Evolutionary conservation across 2,113 vertebrate species (phyloP).

Genomic region (Bambusicola thoracicus): DNA sequence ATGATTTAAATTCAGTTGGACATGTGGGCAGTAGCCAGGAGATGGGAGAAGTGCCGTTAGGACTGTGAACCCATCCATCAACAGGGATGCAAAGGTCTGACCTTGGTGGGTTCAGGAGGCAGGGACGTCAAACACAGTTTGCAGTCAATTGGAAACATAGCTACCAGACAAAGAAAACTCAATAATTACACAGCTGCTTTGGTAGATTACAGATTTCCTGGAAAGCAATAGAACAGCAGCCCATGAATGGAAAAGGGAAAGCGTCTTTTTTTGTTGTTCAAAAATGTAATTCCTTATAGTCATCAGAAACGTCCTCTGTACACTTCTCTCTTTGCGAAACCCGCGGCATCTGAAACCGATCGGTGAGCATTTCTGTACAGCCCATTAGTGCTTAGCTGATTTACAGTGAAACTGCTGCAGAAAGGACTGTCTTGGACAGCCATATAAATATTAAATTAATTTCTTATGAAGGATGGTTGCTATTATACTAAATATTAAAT

Average conservation of each 20-base stretch:
- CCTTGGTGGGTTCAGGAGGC: conserved; percentile 19
- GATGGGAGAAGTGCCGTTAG: neutral
- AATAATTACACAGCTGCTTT: conserved; percentile 2
- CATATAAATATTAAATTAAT: conserved; percentile 45
- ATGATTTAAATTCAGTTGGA: conserved; percentile 16
- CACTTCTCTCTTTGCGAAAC: neutral
- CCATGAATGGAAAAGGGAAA: neutral
- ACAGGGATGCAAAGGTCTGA: conserved; percentile 2
- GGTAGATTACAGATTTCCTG: neutral
- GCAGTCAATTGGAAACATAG: neutral
- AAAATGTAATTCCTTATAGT: conserved; percentile 2
- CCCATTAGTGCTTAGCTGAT: neutral
- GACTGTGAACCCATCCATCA: conserved; percentile 14
- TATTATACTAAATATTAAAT: conserved; percentile 55
- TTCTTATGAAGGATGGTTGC: conserved; percentile 30
- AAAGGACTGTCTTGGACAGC: conserved; percentile 8
- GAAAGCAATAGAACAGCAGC: neutral
- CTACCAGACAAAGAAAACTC: conserved; percentile 19
- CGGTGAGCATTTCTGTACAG: neutral
- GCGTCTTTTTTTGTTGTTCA: neutral
- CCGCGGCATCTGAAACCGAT: neutral
- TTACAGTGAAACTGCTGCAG: conserved; percentile 4
- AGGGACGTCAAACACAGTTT: conserved; percentile 2
- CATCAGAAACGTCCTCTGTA: neutral
- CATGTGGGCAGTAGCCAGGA: neutral